These are phyloP conservation scores for Loriculus beryllinus DNA, from an alignment of 2,797 vertebrate species.

Conservation along the genomic window DNA sequence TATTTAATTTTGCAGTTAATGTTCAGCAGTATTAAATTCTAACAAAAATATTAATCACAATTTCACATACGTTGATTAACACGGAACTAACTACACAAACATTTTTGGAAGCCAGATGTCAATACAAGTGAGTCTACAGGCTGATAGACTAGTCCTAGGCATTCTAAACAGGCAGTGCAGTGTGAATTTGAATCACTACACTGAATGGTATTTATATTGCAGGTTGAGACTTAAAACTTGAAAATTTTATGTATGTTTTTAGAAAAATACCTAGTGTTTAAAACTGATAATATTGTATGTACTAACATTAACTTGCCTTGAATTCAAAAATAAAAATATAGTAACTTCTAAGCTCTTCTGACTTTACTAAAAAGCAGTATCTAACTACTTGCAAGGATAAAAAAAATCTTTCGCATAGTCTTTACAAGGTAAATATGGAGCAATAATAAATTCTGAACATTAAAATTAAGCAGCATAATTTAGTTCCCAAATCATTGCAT, in stretches of 20 bases:
- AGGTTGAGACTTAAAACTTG: background rate
- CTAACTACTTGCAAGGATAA: background rate
- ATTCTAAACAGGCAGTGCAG: background rate
- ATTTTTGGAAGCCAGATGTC: background rate
- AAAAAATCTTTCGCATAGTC: background rate
- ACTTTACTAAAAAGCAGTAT: background rate
- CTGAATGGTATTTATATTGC: background rate
- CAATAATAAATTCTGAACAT: background rate
- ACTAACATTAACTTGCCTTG: background rate
- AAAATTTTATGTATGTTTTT: background rate
- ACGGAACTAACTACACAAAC: background rate
- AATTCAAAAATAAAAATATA: background rate
- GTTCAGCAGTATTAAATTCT: background rate
- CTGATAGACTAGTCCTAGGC: background rate
- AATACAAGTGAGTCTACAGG: background rate
- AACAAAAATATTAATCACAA: background rate
- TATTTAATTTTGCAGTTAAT: background rate
- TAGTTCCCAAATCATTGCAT: background rate
- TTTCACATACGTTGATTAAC: background rate
- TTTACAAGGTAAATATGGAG: background rate
- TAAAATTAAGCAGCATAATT: background rate
- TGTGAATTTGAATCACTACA: background rate
- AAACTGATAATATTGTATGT: background rate
- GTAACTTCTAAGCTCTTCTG: background rate
- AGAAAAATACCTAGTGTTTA: background rate